Evolutionary conservation across 1,140 invertebrate genomes (phyloP).

Genomic region (Phymastichus coffea): DNA sequence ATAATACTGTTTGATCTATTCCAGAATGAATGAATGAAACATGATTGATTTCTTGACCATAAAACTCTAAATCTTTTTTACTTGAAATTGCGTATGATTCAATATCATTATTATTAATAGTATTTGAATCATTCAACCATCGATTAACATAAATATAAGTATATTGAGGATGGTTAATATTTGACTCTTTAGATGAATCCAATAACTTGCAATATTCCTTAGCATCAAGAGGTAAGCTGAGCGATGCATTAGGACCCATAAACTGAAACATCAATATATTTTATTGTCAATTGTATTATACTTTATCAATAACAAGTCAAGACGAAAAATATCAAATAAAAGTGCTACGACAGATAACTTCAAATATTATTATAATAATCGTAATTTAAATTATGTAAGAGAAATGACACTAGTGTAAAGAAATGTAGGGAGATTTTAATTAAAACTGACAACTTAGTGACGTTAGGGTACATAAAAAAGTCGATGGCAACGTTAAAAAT

Average conservation of each 20-base stretch:
- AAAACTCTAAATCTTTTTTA: neutral
- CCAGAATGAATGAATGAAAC: neutral
- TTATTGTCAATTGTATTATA: neutral
- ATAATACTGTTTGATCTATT: neutral
- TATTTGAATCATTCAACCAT: neutral
- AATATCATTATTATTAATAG: neutral
- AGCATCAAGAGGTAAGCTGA: neutral
- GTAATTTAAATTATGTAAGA: constrained; percentile 36
- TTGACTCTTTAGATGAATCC: neutral
- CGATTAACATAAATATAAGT: neutral
- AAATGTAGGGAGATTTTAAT: too few species aligned
- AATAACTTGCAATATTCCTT: neutral
- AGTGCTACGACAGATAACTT: too few species aligned
- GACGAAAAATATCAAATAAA: constrained; percentile 8
- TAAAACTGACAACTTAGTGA: too few species aligned
- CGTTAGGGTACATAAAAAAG: too few species aligned
- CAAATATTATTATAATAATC: neutral
- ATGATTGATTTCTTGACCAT: neutral
- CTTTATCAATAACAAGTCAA: neutral
- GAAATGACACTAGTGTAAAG: too few species aligned
- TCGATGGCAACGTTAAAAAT: too few species aligned
- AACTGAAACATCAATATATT: constrained; percentile 27
- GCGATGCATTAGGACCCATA: constrained; percentile 14
- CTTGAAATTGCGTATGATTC: neutral
- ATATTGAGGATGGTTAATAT: neutral